These are phyloP conservation scores for Parochlus steinenii DNA, from an alignment of 2,888 invertebrate species.

Conservation along the genomic window DNA sequence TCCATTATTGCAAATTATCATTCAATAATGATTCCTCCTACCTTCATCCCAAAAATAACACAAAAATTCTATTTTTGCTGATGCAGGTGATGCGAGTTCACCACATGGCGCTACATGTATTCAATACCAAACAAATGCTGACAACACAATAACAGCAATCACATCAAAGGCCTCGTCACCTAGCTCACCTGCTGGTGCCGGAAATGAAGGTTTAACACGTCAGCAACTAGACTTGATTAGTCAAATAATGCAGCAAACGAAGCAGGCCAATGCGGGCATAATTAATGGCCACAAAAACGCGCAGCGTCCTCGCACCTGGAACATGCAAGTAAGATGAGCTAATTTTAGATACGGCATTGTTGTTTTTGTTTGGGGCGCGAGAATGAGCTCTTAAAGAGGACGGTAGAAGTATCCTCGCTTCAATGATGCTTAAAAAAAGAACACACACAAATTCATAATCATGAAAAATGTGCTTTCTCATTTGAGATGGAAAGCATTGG, in stretches of 20 bases:
- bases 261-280: slow-evolving; percentile 37
- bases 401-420: no score
- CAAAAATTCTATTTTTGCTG: no score
- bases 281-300: slow-evolving; percentile 27
- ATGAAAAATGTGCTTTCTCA: no score
- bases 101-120: slow-evolving; percentile 43
- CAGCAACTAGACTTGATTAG: slow-evolving; percentile 60
- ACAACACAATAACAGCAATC: slow-evolving; percentile 29
- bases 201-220: slow-evolving; percentile 49
- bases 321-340: slow-evolving; percentile 36
- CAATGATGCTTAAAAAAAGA: no score
- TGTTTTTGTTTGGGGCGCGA: no score
- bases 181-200: slow-evolving; percentile 27
- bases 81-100: slow-evolving; percentile 39
- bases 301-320: slow-evolving; percentile 37
- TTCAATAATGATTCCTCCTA: no score
- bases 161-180: slow-evolving; percentile 33
- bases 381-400: no score
- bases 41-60: no score
- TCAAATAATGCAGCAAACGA: slow-evolving; percentile 61
- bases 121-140: slow-evolving; percentile 32
- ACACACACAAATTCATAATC: no score
- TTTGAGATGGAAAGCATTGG: no score
- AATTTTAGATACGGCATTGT: no score
- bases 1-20: no score